Base-by-base conservation (phyloP, 2,888 invertebrate species). In the Mimumesa dahlbomi region DNA sequence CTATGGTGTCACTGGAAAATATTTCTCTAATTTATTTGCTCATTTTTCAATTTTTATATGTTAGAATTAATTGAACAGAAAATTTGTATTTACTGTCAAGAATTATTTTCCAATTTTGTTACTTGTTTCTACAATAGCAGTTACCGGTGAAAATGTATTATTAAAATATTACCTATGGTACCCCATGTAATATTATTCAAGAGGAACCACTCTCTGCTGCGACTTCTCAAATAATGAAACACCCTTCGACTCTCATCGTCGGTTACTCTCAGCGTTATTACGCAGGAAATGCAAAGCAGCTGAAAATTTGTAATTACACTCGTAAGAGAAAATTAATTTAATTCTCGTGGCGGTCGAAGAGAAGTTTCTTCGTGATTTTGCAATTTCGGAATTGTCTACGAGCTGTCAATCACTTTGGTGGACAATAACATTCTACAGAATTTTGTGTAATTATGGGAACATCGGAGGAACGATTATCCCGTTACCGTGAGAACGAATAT, bases 181-280 rank as follows among this genome's bases (percentile, higher is more conserved):
- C 93, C 94, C 94, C 94, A 94, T 0, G 94, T 94, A 75, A 95
- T 92, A 46, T 94, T 95, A 79, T 93, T 94, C 72, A 94, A 90
- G 25, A 94, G 91, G 31, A 94, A 93, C 95, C 95, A 95, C 90
- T 95, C 94, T 45, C 93, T 90, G 22, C 94, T 94, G 64, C 93
- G 87, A 90, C 94, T 94, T 89, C 94, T 93, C 73, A 94, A 91
- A 81, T 93, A 92, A 73, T 94, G 91, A 83, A 93, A 93, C 77
- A 94, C 90, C 56, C 94, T 91, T 45, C 92, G 91, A 66, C 94
- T 94, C 87, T 95, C 94, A 80, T 94, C 94, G 69, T 94, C 93
- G 0, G 95, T 94, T 73, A 94, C 92, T 70, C 94, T 91, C 88
- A 94, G 93, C 68, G 93, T 92, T 22, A 94, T 91, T 81, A 94